These are phyloP conservation scores for Pinna nobilis DNA, from an alignment of 1,140 invertebrate species.

Conservation along the genomic window DNA sequence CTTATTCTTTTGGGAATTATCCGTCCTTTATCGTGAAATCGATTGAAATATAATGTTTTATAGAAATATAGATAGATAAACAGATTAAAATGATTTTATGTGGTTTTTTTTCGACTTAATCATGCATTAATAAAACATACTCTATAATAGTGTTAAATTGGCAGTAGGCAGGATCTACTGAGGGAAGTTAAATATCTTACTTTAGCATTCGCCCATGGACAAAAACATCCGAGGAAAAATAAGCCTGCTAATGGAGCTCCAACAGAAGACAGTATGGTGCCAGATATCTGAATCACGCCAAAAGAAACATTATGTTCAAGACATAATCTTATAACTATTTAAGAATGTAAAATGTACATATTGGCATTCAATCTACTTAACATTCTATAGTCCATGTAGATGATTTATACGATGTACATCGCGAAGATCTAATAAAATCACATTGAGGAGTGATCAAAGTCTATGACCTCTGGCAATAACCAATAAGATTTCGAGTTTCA, in stretches of 20 bases:
- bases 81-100: not conserved
- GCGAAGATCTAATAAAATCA: no score
- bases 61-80: not conserved
- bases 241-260: slow-evolving; percentile 68
- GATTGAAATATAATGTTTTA: not conserved
- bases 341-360: no score
- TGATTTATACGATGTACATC: no score
- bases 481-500: no score
- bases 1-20: not conserved
- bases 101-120: not conserved
- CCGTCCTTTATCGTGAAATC: not conserved
- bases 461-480: no score
- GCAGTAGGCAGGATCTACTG: not conserved
- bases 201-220: slow-evolving; percentile 69
- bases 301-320: no score
- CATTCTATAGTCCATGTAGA: no score
- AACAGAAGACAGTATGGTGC: slow-evolving; percentile 64
- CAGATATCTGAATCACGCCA: slow-evolving; percentile 52
- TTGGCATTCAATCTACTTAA: no score
- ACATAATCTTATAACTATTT: no score
- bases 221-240: slow-evolving; percentile 70
- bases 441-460: no score
- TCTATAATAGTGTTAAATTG: not conserved
- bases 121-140: not conserved
- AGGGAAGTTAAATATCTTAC: slow-evolving; percentile 33